Percentiles rank a stretch among this genome's conserved stretches.
phyloP scores from a whole-genome alignment of 2,888 invertebrate species.

The Phasia obesa region DNA sequence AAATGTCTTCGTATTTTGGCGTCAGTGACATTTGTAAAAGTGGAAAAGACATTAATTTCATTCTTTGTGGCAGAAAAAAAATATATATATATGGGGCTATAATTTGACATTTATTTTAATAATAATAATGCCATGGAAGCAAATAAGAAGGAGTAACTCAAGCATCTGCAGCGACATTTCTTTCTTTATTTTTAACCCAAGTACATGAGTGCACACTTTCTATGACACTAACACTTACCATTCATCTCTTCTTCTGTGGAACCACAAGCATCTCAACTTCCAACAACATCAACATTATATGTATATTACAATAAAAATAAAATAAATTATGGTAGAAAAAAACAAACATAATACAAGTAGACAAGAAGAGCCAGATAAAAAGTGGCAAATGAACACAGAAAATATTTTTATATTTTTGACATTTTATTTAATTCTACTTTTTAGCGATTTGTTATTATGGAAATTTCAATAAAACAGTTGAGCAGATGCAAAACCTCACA shows the following conservation, averaged over 20 bases:
- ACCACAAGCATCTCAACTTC: slow-evolving; percentile 22
- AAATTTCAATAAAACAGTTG: slow-evolving; percentile 32
- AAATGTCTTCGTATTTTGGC: slow-evolving; percentile 65
- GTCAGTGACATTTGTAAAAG: slow-evolving; percentile 68
- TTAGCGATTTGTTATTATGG: slow-evolving; percentile 57
- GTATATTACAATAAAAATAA: slow-evolving; percentile 54
- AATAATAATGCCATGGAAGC: slow-evolving; percentile 65
- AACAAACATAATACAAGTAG: slow-evolving; percentile 13
- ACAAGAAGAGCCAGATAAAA: slow-evolving; percentile 34
- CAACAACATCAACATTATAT: slow-evolving; percentile 51
- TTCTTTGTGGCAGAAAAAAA: slow-evolving; percentile 57
- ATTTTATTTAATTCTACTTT: slow-evolving; percentile 31
- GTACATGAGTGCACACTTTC: slow-evolving; percentile 2
- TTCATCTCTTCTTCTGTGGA: background rate
- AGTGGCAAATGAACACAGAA: slow-evolving; percentile 18
- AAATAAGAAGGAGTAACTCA: slow-evolving; percentile 61
- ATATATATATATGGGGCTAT: slow-evolving; percentile 47
- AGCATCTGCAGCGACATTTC: slow-evolving; percentile 58
- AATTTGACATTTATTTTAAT: slow-evolving; percentile 60
- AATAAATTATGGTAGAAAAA: slow-evolving; percentile 24
- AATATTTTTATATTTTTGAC: slow-evolving; percentile 14
- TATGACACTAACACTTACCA: background rate
- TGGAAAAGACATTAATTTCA: slow-evolving; percentile 69
- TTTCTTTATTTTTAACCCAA: background rate
- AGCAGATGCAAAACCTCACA: background rate